phyloP scores from a whole-genome alignment of 2,113 vertebrate genomes.

The Rhynchomys soricoides region DNA sequence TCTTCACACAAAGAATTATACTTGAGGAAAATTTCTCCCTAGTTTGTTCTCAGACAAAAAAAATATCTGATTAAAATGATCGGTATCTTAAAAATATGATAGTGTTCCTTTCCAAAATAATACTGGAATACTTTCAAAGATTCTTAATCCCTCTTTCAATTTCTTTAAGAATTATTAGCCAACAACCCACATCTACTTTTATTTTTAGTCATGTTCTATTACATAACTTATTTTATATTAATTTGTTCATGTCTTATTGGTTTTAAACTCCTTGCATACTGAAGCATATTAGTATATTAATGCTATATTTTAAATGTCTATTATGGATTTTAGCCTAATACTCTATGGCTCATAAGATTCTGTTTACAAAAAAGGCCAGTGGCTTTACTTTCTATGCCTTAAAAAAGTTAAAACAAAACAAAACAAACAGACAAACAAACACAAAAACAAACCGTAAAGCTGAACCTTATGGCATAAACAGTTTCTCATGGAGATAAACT shows the following conservation, averaged over 20 bases:
- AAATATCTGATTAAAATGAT: neutral
- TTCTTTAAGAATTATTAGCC: constrained; percentile 25
- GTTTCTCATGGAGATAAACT: neutral
- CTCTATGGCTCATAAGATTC: neutral
- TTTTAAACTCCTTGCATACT: constrained; percentile 16
- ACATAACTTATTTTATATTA: constrained; percentile 9
- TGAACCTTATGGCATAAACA: neutral
- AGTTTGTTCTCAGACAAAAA: constrained; percentile 33
- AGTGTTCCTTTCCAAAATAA: constrained; percentile 25
- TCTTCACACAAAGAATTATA: neutral
- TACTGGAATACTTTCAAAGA: neutral
- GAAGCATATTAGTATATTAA: neutral
- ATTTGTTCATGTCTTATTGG: neutral
- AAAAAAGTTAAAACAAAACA: neutral
- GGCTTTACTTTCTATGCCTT: constrained; percentile 1
- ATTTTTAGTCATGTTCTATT: neutral
- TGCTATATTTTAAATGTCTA: neutral
- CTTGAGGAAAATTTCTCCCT: neutral
- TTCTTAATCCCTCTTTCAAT: constrained; percentile 7
- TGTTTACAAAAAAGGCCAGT: neutral
- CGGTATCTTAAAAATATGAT: neutral
- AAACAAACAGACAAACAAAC: neutral
- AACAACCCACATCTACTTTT: constrained; percentile 2
- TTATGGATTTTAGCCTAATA: neutral
- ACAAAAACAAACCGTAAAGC: neutral